These are phyloP conservation scores for Eupithecia subfuscata DNA, from an alignment of 2,888 invertebrate species.

Conservation along the genomic window DNA sequence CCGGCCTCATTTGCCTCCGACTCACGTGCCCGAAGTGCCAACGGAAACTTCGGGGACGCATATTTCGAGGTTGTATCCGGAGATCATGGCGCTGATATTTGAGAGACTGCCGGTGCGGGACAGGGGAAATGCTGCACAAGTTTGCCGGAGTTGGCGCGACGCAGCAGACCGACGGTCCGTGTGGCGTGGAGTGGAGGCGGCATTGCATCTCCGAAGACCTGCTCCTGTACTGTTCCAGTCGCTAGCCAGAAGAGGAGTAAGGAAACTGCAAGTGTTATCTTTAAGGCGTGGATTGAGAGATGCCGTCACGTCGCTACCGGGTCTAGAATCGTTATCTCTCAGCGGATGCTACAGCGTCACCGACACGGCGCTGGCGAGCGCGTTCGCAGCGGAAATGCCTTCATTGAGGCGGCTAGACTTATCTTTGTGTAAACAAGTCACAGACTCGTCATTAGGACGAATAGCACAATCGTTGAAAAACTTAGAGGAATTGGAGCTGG, in stretches of 20 bases:
- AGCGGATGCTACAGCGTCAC: slow-evolving; percentile 97
- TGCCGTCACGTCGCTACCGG: slow-evolving; percentile 93
- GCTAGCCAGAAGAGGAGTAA: slow-evolving; percentile 93
- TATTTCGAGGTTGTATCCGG: slow-evolving; percentile 95
- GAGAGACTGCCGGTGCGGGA: slow-evolving; percentile 94
- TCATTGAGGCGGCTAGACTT: slow-evolving; percentile 92
- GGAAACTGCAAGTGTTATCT: slow-evolving; percentile 94
- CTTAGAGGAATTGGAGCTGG: slow-evolving; percentile 93
- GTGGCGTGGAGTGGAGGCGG: slow-evolving; percentile 97
- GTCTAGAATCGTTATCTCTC: slow-evolving; percentile 93
- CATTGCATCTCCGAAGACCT: slow-evolving; percentile 92
- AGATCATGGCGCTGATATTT: slow-evolving; percentile 96
- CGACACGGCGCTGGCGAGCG: slow-evolving; percentile 92
- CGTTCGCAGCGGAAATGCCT: slow-evolving; percentile 90
- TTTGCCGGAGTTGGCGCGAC: slow-evolving; percentile 95
- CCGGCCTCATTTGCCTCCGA: slow-evolving; percentile 84
- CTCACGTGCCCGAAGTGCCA: slow-evolving; percentile 78
- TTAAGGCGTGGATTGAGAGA: slow-evolving; percentile 92
- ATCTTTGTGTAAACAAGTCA: slow-evolving; percentile 97
- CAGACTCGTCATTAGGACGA: slow-evolving; percentile 93
- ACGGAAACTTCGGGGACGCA: slow-evolving; percentile 86
- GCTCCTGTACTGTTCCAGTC: slow-evolving; percentile 94
- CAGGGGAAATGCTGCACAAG: slow-evolving; percentile 95
- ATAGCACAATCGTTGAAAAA: slow-evolving; percentile 94
- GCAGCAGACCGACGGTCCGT: slow-evolving; percentile 96